Evolutionary conservation across 2,113 vertebrate genomes (phyloP).

Genomic region (Neoarius graeffei): DNA sequence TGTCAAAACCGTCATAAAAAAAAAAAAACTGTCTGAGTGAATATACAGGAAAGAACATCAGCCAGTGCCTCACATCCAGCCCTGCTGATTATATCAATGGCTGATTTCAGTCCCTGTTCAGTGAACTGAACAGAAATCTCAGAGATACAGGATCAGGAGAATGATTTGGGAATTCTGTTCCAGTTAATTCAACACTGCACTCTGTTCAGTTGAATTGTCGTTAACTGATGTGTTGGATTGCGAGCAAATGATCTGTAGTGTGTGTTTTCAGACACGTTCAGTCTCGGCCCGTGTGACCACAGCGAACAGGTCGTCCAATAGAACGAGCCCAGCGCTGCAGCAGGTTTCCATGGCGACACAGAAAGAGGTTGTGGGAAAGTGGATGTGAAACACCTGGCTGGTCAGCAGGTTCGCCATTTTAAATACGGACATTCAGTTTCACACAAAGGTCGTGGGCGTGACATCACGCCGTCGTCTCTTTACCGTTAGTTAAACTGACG

Average conservation of each 20-base stretch:
- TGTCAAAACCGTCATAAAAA: background rate
- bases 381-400: conserved; percentile 55
- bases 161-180: too few species aligned
- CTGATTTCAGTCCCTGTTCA: background rate
- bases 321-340: background rate
- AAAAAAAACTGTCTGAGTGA: conserved; percentile 2
- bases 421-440: conserved; percentile 42
- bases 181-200: too few species aligned
- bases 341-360: conserved; percentile 29
- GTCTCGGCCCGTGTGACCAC: background rate
- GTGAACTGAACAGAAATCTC: too few species aligned
- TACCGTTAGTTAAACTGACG: background rate
- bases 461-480: background rate
- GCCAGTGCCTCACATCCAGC: background rate
- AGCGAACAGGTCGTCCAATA: conserved; percentile 28
- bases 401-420: conserved; percentile 40
- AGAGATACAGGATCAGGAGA: background rate
- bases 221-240: background rate
- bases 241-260: background rate
- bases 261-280: background rate
- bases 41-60: background rate
- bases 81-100: background rate
- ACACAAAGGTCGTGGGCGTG: conserved; percentile 22
- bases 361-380: conserved; percentile 57
- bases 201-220: too few species aligned